Percentiles rank a stretch among this genome's conserved stretches.
phyloP scores from a whole-genome alignment of 2,888 invertebrate genomes.

The Macaria liturata region DNA sequence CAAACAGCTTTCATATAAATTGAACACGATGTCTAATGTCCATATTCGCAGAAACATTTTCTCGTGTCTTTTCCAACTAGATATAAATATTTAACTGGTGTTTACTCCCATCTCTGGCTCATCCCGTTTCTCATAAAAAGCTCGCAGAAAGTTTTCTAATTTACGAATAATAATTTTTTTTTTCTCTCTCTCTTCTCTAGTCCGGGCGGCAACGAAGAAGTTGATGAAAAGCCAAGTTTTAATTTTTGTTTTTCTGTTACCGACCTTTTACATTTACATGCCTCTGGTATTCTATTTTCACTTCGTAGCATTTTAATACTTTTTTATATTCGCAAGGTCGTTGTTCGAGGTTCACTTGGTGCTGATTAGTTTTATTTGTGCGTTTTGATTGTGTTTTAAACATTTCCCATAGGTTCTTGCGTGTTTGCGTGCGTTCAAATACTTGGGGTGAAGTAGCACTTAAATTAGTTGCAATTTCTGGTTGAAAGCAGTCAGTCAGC shows the following conservation, averaged over 20 bases:
- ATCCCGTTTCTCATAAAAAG: conserved; percentile 53
- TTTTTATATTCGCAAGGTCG: background rate
- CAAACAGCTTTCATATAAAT: too few relatives aligned
- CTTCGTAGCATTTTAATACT: conserved; percentile 22
- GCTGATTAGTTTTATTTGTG: too few relatives aligned
- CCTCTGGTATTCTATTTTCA: conserved; percentile 53
- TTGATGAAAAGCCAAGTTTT: conserved; percentile 72
- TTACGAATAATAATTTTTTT: conserved; percentile 74
- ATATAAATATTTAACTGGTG: conserved; percentile 1
- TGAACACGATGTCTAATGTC: too few relatives aligned
- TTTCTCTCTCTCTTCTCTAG: conserved; percentile 43
- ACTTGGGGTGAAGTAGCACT: conserved; percentile 72
- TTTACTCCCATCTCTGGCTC: conserved; percentile 23
- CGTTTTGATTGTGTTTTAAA: too few relatives aligned
- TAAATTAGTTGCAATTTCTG: conserved; percentile 81
- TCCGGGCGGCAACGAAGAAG: conserved; percentile 60
- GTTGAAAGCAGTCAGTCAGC: conserved; percentile 64
- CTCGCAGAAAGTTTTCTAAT: conserved; percentile 71
- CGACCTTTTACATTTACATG: conserved; percentile 63
- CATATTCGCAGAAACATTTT: background rate
- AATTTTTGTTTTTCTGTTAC: conserved; percentile 69
- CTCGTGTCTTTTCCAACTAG: background rate
- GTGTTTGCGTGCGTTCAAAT: conserved; percentile 75
- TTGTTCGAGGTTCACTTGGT: too few relatives aligned
- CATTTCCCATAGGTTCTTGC: conserved; percentile 51